Conservation (phyloP, 23 tunicate genomes). For the Ascidia mentula region DNA sequence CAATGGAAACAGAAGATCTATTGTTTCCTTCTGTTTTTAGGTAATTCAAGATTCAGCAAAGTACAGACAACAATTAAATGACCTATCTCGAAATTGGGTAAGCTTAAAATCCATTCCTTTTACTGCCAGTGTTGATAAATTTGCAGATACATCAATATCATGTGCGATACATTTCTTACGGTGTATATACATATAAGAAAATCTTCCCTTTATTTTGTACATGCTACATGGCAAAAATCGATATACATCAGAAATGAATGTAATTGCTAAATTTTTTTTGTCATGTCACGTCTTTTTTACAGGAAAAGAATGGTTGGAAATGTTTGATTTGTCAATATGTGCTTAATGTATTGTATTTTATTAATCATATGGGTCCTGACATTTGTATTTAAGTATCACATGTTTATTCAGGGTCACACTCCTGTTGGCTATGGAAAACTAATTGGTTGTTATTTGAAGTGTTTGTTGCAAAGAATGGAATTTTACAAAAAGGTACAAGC, state of each 20-base stretch:
- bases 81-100: conserved; percentile 76
- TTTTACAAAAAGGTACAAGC: conserved; percentile 79
- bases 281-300: neutral
- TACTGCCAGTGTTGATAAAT: too few species aligned
- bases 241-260: too few species aligned
- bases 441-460: conserved; percentile 51
- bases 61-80: conserved; percentile 75
- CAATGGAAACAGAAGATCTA: too few species aligned
- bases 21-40: too few species aligned
- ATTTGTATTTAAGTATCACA: neutral
- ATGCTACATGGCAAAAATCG: too few species aligned
- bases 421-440: conserved; percentile 78
- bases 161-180: too few species aligned
- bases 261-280: neutral
- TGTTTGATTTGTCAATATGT: neutral
- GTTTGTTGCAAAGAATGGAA: conserved; percentile 56
- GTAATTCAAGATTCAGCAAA: conserved; percentile 58
- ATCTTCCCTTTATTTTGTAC: too few species aligned
- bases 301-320: neutral
- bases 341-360: too few species aligned
- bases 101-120: too few species aligned
- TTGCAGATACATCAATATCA: too few species aligned
- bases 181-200: too few species aligned
- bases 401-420: conserved; percentile 28
- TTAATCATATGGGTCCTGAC: too few species aligned